These are phyloP conservation scores for Apis cerana DNA, from an alignment of 1,140 invertebrate species.

Conservation along the genomic window DNA sequence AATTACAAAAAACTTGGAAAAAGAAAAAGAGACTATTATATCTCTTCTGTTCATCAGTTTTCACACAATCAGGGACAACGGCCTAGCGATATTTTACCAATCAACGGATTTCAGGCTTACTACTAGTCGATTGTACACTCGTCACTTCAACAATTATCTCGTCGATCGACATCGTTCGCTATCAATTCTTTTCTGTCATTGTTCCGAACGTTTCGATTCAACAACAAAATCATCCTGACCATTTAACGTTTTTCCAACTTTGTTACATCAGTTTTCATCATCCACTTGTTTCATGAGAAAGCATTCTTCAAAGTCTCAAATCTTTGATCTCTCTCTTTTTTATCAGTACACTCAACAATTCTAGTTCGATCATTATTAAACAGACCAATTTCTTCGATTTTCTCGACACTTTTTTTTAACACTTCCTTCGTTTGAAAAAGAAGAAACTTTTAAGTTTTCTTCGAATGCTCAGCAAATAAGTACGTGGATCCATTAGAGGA, in stretches of 20 bases:
- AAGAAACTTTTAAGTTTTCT: neutral
- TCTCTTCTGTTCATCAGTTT: neutral
- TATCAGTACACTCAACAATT: neutral
- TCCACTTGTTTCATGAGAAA: neutral
- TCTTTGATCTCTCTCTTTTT: neutral
- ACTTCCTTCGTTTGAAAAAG: neutral
- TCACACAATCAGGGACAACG: neutral
- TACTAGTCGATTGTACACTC: constrained; percentile 38
- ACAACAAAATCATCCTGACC: neutral
- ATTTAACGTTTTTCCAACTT: neutral
- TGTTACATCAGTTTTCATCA: neutral
- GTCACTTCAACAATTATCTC: neutral
- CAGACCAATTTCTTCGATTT: too few species aligned
- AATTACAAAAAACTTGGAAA: neutral
- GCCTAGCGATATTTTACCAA: constrained; percentile 28
- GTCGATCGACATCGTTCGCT: neutral
- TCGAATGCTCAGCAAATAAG: neutral
- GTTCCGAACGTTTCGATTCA: neutral
- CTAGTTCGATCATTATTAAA: too few species aligned
- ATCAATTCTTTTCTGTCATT: neutral
- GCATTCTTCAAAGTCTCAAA: neutral
- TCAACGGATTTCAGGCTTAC: constrained; percentile 26
- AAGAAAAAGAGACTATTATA: too few species aligned
- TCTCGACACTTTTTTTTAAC: neutral
- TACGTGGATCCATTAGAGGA: too few species aligned